phyloP scores from a whole-genome alignment of 1,140 invertebrate species.

The Aphelenchoides avenae region DNA sequence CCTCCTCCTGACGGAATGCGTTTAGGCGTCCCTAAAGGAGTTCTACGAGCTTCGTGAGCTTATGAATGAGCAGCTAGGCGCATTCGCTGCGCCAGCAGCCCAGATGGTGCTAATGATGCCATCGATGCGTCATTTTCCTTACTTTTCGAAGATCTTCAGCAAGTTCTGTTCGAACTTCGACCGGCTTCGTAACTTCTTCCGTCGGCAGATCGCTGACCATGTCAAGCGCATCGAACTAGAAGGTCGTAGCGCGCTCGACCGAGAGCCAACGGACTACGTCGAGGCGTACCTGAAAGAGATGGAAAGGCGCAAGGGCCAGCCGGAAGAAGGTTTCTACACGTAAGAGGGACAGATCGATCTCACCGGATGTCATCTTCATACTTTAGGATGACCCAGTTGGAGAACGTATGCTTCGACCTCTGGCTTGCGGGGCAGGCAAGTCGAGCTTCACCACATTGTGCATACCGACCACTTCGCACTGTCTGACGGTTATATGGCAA shows the following conservation, averaged over 20 bases:
- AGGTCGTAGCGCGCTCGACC: background rate
- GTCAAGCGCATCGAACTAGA: background rate
- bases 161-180: background rate
- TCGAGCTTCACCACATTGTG: no score
- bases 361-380: background rate
- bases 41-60: conserved; percentile 3
- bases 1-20: background rate
- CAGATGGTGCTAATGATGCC: conserved; percentile 2
- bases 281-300: conserved; percentile 7
- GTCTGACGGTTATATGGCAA: no score
- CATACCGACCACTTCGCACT: no score
- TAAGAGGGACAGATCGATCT: background rate
- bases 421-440: conserved; percentile 15
- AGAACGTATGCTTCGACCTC: conserved; percentile 11
- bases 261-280: conserved; percentile 2
- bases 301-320: background rate
- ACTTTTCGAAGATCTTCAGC: conserved; percentile 5
- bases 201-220: conserved; percentile 6
- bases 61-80: conserved; percentile 8
- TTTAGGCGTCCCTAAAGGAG: conserved; percentile 4
- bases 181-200: conserved; percentile 6
- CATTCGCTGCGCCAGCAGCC: background rate
- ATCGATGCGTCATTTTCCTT: background rate
- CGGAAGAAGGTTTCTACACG: background rate
- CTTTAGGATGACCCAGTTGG: conserved; percentile 16